Evolutionary conservation across 2,113 vertebrate genomes (phyloP).

Genomic region (Poeciliopsis occidentalis): DNA sequence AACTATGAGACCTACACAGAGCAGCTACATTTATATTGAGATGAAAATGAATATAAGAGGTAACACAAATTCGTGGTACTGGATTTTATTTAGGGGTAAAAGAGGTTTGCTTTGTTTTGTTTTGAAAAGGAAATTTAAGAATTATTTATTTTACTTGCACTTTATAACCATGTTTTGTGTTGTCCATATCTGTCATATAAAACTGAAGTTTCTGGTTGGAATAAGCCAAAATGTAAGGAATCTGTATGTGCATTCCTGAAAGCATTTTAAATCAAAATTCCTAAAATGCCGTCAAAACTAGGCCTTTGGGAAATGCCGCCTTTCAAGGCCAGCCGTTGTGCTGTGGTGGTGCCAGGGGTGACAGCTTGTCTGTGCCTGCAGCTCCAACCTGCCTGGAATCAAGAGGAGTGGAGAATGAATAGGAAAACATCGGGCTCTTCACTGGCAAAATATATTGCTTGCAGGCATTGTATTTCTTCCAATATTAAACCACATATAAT

Average conservation of each 20-base stretch:
- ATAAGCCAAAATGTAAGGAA: too few species aligned
- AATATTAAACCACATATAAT: constrained; percentile 51
- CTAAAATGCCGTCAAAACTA: constrained; percentile 36
- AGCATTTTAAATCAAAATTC: constrained; percentile 18
- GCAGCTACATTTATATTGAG: too few species aligned
- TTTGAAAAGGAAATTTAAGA: too few species aligned
- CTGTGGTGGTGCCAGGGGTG: constrained; percentile 58
- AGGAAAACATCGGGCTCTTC: constrained; percentile 54
- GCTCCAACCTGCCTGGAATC: constrained; percentile 66
- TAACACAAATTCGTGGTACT: too few species aligned
- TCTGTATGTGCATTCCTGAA: neutral
- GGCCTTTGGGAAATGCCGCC: constrained; percentile 44
- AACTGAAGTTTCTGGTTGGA: too few species aligned
- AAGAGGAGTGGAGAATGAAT: constrained; percentile 69
- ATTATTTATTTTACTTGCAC: too few species aligned
- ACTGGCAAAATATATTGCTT: constrained; percentile 13
- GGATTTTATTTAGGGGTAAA: too few species aligned
- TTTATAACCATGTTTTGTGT: too few species aligned
- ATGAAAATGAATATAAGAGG: too few species aligned
- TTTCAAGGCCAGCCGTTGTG: constrained; percentile 49
- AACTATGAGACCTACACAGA: too few species aligned
- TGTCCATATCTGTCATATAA: too few species aligned
- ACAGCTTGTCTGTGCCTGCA: constrained; percentile 62
- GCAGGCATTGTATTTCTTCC: constrained; percentile 58
- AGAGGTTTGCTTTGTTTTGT: too few species aligned